Conservation (phyloP, 2,888 invertebrate genomes). For the Serripes groenlandicus region DNA sequence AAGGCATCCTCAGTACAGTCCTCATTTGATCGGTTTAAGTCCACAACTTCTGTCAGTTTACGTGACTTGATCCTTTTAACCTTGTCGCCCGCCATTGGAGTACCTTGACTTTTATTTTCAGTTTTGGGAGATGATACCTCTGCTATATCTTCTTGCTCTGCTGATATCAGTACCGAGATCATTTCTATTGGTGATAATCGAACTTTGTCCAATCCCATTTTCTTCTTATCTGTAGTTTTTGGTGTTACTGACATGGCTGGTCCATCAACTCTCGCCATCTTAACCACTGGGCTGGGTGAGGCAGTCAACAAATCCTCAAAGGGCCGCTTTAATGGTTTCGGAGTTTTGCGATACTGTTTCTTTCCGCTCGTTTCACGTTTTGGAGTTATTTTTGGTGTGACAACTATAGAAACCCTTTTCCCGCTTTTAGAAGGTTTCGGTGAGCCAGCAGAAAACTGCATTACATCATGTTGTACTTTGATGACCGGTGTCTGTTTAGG, state of each 20-base stretch:
- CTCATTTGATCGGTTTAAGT: slow-evolving; percentile 24
- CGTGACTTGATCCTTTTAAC: slow-evolving; percentile 42
- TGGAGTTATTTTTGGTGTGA: neutral
- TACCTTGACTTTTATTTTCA: slow-evolving; percentile 33
- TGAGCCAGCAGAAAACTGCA: neutral
- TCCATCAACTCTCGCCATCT: neutral
- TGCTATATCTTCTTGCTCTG: slow-evolving; percentile 20
- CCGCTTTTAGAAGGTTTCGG: slow-evolving; percentile 18
- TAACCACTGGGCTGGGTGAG: neutral
- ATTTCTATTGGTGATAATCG: slow-evolving; percentile 46
- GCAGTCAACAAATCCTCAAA: slow-evolving; percentile 3
- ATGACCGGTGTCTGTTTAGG: slow-evolving; percentile 49
- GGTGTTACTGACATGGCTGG: neutral
- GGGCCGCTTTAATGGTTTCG: slow-evolving; percentile 40
- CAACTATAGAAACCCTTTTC: neutral
- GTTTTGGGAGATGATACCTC: slow-evolving; percentile 28
- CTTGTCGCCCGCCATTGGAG: slow-evolving; percentile 40
- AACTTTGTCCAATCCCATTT: neutral
- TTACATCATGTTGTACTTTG: slow-evolving; percentile 2
- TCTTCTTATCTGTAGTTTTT: neutral
- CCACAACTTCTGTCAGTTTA: slow-evolving; percentile 46
- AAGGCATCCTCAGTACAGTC: neutral
- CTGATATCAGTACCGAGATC: slow-evolving; percentile 43
- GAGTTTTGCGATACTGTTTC: slow-evolving; percentile 32
- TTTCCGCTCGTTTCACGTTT: slow-evolving; percentile 21